phyloP scores from a whole-genome alignment of 1,140 invertebrate genomes.

The Hydropsyche tenuis region DNA sequence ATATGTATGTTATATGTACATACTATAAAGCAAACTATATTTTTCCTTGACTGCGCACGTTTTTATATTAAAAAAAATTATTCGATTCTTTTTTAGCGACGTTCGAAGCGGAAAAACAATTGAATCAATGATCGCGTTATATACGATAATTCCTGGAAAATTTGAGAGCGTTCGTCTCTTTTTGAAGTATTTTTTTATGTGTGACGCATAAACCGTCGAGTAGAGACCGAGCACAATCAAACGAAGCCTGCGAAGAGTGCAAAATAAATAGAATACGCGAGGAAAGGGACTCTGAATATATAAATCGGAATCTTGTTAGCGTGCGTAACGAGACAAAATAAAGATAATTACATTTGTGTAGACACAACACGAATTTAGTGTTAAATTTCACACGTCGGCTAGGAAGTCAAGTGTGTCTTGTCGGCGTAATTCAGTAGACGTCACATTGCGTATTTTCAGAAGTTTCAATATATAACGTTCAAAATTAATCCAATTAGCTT shows the following conservation, averaged over 20 bases:
- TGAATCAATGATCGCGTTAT: no score
- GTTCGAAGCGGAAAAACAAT: no score
- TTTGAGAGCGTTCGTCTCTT: no score
- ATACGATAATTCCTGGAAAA: no score
- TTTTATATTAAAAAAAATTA: no score
- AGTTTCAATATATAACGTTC: not conserved
- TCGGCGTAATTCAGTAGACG: not conserved
- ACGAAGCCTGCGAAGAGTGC: not conserved
- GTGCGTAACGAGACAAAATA: slow-evolving; percentile 7
- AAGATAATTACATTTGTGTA: slow-evolving; percentile 17
- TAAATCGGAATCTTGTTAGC: slow-evolving; percentile 27
- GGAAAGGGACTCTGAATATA: not conserved
- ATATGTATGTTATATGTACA: no score
- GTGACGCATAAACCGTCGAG: no score
- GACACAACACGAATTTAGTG: not conserved
- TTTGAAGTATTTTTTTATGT: no score
- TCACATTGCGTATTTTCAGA: not conserved
- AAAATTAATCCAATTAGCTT: not conserved
- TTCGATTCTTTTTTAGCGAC: no score
- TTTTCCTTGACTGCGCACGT: no score
- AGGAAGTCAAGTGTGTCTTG: not conserved
- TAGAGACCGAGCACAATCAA: not conserved
- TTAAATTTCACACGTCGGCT: not conserved
- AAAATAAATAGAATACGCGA: slow-evolving; percentile 1
- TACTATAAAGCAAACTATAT: no score